phyloP scores from a whole-genome alignment of 1,140 invertebrate genomes.

The Plodia interpunctella region DNA sequence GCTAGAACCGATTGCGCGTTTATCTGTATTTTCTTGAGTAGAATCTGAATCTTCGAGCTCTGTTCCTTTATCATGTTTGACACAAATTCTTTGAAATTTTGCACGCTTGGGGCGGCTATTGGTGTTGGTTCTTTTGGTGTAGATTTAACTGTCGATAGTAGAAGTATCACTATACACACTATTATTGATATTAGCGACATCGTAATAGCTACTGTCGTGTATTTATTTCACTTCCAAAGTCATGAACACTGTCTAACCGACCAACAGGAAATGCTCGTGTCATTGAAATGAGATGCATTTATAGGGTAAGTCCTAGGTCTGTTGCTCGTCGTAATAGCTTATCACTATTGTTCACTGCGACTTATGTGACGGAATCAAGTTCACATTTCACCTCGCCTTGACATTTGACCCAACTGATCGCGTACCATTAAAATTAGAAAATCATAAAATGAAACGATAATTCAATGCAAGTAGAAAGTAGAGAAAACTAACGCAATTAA shows the following conservation, averaged over 20 bases:
- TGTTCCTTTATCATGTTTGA: constrained; percentile 59
- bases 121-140: constrained; percentile 30
- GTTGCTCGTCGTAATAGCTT: constrained; percentile 49
- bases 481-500: neutral
- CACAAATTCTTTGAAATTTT: constrained; percentile 56
- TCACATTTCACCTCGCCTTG: constrained; percentile 43
- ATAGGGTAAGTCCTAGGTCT: constrained; percentile 34
- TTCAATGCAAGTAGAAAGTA: neutral
- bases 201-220: constrained; percentile 32
- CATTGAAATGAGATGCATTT: constrained; percentile 15
- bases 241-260: constrained; percentile 42
- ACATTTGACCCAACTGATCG: constrained; percentile 69
- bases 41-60: constrained; percentile 47
- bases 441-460: neutral
- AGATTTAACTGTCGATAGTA: constrained; percentile 47
- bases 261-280: constrained; percentile 35
- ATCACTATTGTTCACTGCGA: constrained; percentile 24
- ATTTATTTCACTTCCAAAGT: constrained; percentile 29
- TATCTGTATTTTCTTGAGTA: constrained; percentile 56
- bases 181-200: constrained; percentile 62
- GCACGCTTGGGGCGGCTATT: constrained; percentile 29
- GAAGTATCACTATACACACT: constrained; percentile 46
- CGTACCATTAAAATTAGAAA: constrained; percentile 6
- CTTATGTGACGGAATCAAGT: constrained; percentile 17
- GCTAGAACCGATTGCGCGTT: constrained; percentile 53